Percentiles rank a stretch among this genome's conserved stretches.
phyloP scores from a whole-genome alignment of 1,140 invertebrate genomes.

The Phenacoccus solenopsis region DNA sequence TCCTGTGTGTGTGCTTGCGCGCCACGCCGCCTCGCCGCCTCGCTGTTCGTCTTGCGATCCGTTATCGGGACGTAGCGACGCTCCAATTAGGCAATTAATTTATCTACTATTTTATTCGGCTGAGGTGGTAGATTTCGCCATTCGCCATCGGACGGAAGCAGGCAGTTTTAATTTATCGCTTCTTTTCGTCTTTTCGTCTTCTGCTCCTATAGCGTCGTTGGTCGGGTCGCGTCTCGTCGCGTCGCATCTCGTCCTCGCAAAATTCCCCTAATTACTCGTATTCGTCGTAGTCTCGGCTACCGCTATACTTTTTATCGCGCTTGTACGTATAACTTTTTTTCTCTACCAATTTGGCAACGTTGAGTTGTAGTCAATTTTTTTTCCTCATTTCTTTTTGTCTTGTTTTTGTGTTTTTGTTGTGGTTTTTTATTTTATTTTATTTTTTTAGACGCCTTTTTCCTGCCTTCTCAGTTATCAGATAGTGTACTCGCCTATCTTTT shows the following conservation, averaged over 20 bases:
- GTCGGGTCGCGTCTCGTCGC: too few species aligned
- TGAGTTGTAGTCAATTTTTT: neutral
- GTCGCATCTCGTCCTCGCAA: too few species aligned
- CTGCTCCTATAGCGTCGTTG: too few species aligned
- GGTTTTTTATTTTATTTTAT: neutral
- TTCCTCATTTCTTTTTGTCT: neutral
- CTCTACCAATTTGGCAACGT: neutral
- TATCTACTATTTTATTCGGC: constrained; percentile 2
- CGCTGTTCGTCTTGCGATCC: too few species aligned
- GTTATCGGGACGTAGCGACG: neutral
- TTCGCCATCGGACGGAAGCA: neutral
- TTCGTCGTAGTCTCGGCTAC: neutral
- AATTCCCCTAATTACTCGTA: neutral
- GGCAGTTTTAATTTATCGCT: neutral
- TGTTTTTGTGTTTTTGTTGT: neutral
- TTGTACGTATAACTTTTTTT: too few species aligned
- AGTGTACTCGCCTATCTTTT: neutral
- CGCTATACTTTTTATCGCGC: too few species aligned
- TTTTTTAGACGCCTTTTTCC: neutral
- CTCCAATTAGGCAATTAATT: constrained; percentile 2
- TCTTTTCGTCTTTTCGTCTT: neutral
- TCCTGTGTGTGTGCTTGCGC: too few species aligned
- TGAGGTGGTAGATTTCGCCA: neutral
- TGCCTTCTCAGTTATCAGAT: neutral
- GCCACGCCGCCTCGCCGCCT: too few species aligned